phyloP scores from a whole-genome alignment of 2,113 vertebrate genomes.

The Xiphias gladius region DNA sequence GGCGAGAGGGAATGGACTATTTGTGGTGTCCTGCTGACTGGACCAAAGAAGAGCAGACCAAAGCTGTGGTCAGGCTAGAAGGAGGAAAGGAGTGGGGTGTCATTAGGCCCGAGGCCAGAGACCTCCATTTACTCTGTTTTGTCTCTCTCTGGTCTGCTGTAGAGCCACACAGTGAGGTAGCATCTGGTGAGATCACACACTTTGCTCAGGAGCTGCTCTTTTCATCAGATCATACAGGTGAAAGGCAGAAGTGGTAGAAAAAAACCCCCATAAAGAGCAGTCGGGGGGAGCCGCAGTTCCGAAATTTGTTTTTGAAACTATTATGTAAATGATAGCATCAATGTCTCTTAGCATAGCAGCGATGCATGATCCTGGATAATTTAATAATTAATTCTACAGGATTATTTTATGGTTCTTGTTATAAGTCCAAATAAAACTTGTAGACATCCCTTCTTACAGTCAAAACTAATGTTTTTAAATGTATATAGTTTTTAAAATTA shows the following conservation, averaged over 20 bases:
- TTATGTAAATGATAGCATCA: not conserved
- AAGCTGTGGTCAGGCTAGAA: slow-evolving; percentile 64
- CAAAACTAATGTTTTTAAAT: not conserved
- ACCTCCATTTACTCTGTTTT: slow-evolving; percentile 58
- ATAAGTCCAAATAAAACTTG: not conserved
- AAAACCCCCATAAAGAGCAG: not conserved
- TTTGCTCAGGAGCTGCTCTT: slow-evolving; percentile 28
- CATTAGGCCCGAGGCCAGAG: slow-evolving; percentile 65
- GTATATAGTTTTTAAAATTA: not conserved
- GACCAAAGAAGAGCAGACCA: slow-evolving; percentile 56
- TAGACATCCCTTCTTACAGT: not conserved
- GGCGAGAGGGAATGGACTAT: slow-evolving; percentile 65
- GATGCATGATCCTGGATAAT: not conserved
- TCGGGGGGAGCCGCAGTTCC: not conserved
- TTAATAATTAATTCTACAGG: not conserved
- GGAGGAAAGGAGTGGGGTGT: slow-evolving; percentile 62
- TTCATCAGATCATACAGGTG: slow-evolving; percentile 36
- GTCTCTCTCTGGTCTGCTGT: slow-evolving; percentile 36
- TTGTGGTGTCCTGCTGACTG: slow-evolving; percentile 74
- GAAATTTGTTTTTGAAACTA: not conserved
- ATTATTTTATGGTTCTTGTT: too few relatives aligned
- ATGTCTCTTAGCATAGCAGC: not conserved
- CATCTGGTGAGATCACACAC: slow-evolving; percentile 32
- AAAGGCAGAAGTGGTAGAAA: slow-evolving; percentile 14
- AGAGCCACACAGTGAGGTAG: slow-evolving; percentile 50